These are phyloP conservation scores for Taphrorychus bicolor DNA, from an alignment of 2,888 invertebrate species.

Conservation along the genomic window DNA sequence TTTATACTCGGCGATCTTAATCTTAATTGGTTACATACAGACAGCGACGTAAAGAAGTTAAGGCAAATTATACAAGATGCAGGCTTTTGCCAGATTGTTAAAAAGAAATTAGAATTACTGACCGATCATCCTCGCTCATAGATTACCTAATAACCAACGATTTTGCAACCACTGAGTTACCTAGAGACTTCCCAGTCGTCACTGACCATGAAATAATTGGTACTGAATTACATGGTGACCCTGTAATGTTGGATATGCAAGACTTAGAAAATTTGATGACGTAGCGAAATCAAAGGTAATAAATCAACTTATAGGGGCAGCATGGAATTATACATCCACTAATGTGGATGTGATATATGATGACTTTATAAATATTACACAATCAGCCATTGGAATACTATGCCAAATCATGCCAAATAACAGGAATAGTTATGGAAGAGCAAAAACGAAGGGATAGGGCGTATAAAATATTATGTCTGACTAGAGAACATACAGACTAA, in stretches of 20 bases:
- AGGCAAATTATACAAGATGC: background rate
- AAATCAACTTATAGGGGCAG: background rate
- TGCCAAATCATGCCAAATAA: too few relatives aligned
- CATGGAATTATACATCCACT: background rate
- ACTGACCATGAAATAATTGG: background rate
- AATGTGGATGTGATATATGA: background rate
- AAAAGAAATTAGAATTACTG: background rate
- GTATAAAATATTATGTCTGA: background rate
- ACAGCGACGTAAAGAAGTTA: background rate
- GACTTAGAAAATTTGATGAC: background rate
- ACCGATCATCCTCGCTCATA: background rate
- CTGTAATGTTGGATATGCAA: background rate
- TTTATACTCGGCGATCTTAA: background rate
- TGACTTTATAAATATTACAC: background rate
- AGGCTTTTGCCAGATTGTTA: background rate
- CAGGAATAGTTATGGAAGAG: too few relatives aligned
- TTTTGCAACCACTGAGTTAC: background rate
- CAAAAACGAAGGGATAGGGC: background rate
- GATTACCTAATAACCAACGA: background rate
- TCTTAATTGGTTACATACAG: background rate
- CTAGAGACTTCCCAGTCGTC: background rate
- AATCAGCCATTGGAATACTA: too few relatives aligned
- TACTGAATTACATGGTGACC: background rate
- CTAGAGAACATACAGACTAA: background rate
- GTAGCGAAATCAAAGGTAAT: background rate